Conservation (phyloP, 2,888 invertebrate genomes). For the Epistrophe eligans region DNA sequence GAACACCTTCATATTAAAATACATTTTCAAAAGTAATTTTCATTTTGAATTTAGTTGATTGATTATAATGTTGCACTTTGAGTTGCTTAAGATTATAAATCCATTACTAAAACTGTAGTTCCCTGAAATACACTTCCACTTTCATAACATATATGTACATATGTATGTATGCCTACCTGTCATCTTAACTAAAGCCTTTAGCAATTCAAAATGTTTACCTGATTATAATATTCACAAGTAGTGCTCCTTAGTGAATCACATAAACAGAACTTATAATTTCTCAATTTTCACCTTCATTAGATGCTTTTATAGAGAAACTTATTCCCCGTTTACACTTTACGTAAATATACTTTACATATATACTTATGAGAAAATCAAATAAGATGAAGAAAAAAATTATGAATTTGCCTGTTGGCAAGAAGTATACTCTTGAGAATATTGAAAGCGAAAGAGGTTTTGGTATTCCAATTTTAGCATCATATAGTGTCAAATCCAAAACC, state of each 20-base stretch:
- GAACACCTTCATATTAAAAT: background rate
- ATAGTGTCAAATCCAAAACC: background rate
- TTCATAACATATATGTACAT: background rate
- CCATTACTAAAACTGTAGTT: background rate
- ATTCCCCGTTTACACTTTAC: background rate
- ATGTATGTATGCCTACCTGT: too few relatives aligned
- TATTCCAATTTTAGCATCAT: slow-evolving; percentile 1
- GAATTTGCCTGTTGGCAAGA: slow-evolving; percentile 19
- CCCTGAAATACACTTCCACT: background rate
- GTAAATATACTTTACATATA: background rate
- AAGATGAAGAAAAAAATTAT: background rate
- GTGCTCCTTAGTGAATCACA: slow-evolving; percentile 20
- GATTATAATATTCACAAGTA: background rate
- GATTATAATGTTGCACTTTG: background rate
- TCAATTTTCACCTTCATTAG: slow-evolving; percentile 58
- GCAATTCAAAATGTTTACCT: background rate
- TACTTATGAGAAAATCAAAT: background rate
- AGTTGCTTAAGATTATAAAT: background rate
- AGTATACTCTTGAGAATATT: background rate
- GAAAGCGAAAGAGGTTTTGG: background rate
- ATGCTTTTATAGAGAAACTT: slow-evolving; percentile 38
- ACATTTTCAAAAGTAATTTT: background rate
- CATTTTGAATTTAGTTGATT: too few relatives aligned
- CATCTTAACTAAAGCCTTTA: background rate
- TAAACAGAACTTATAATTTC: slow-evolving; percentile 48